Conservation (phyloP, 1,140 invertebrate species). For the Anagrus nilaparvatae region DNA sequence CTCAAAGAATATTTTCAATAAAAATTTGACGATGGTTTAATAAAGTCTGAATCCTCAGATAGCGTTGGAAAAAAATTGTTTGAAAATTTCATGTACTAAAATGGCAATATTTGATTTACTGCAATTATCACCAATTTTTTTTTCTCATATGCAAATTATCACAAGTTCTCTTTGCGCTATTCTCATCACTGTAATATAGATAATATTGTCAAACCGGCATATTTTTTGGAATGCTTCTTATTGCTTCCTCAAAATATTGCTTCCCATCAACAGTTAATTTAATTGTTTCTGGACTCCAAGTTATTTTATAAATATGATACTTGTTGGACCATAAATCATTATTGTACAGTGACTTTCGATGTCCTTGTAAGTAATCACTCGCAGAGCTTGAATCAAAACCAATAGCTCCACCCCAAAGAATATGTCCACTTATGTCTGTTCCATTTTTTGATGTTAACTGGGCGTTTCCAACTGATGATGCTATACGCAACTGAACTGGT, state of each 20-base stretch:
- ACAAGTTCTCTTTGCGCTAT: too few relatives aligned
- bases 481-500: conserved; percentile 24
- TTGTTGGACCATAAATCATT: conserved; percentile 44
- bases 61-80: too few relatives aligned
- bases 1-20: too few relatives aligned
- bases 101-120: too few relatives aligned
- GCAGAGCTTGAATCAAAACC: neutral
- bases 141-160: too few relatives aligned
- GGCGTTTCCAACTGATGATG: conserved; percentile 26
- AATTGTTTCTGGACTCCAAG: conserved; percentile 46
- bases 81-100: too few relatives aligned
- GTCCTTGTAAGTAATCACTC: conserved; percentile 1
- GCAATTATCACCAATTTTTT: too few relatives aligned
- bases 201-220: too few relatives aligned
- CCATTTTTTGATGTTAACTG: conserved; percentile 13
- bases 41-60: too few relatives aligned
- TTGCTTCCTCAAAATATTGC: too few relatives aligned
- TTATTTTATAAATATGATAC: conserved; percentile 51
- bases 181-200: too few relatives aligned
- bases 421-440: conserved; percentile 22
- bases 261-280: conserved; percentile 45
- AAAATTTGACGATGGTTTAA: too few relatives aligned
- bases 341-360: conserved; percentile 16
- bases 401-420: conserved; percentile 25
- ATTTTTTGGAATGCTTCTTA: conserved; percentile 52